A percentile compares a stretch with the other conserved stretches of the same genome.
phyloP scores from a whole-genome alignment of 2,888 invertebrate species.

The Achlya flavicornis region DNA sequence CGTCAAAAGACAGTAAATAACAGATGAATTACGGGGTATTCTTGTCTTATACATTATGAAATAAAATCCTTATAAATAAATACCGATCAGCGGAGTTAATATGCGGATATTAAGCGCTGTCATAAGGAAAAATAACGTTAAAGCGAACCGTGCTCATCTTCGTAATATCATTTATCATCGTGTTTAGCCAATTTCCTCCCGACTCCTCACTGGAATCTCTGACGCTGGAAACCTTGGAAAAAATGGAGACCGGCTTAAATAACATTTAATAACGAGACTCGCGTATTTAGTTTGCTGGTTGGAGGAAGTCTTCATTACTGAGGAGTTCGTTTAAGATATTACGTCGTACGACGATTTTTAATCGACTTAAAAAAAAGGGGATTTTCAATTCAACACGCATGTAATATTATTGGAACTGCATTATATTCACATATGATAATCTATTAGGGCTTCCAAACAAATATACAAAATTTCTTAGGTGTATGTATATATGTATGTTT shows the following conservation, averaged over 20 bases:
- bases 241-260: slow-evolving; percentile 8
- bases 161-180: slow-evolving; percentile 39
- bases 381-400: too few species aligned
- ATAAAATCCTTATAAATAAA: slow-evolving; percentile 2
- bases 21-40: too few species aligned
- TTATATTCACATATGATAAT: too few species aligned
- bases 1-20: too few species aligned
- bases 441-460: too few species aligned
- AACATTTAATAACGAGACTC: not conserved
- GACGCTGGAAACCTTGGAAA: slow-evolving; percentile 1
- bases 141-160: slow-evolving; percentile 31
- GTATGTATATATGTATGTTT: too few species aligned
- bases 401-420: too few species aligned
- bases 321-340: not conserved
- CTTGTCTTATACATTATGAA: too few species aligned
- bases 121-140: slow-evolving; percentile 14
- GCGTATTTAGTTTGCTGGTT: not conserved
- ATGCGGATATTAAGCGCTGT: slow-evolving; percentile 6
- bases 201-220: slow-evolving; percentile 18
- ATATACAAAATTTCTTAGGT: too few species aligned
- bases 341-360: not conserved
- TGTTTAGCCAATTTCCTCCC: slow-evolving; percentile 40
- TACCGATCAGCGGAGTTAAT: slow-evolving; percentile 6
- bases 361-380: too few species aligned
- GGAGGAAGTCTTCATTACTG: not conserved